A percentile compares a stretch with the other conserved stretches of the same genome.
phyloP scores from a whole-genome alignment of 2,113 vertebrate genomes.

The Solea senegalensis region DNA sequence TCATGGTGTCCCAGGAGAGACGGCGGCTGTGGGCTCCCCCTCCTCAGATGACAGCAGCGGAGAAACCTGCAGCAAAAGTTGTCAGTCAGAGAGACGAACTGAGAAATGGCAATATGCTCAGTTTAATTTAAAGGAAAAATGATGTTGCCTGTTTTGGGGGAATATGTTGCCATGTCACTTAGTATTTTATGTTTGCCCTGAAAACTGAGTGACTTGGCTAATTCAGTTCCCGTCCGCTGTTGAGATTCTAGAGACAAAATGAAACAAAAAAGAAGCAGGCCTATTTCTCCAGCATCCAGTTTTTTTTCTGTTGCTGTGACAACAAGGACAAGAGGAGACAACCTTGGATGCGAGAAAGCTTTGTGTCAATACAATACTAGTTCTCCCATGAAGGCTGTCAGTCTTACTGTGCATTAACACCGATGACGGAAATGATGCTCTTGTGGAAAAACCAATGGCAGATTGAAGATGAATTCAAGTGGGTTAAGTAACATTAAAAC shows the following conservation, averaged over 20 bases:
- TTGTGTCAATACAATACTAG: slow-evolving; percentile 63
- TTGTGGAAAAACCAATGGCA: slow-evolving; percentile 1
- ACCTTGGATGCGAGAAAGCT: slow-evolving; percentile 66
- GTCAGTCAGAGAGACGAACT: slow-evolving; percentile 36
- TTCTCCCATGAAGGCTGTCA: slow-evolving; percentile 39
- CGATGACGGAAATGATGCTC: slow-evolving; percentile 5
- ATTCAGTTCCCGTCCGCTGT: slow-evolving; percentile 1
- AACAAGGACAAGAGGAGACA: slow-evolving; percentile 68
- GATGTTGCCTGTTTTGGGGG: background rate
- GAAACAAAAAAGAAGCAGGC: slow-evolving; percentile 1
- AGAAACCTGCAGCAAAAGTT: slow-evolving; percentile 46
- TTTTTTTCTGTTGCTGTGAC: slow-evolving; percentile 75
- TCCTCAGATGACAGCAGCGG: slow-evolving; percentile 49
- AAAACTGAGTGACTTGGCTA: slow-evolving; percentile 33
- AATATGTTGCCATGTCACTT: background rate
- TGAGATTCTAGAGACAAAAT: slow-evolving; percentile 3
- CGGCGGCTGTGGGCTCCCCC: slow-evolving; percentile 58
- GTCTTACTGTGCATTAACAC: slow-evolving; percentile 31
- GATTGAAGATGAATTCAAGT: background rate
- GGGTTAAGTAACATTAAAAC: background rate
- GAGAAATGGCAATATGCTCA: background rate
- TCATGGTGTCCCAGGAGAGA: slow-evolving; percentile 56
- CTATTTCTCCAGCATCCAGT: slow-evolving; percentile 38
- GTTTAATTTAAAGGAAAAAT: background rate
- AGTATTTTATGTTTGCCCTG: slow-evolving; percentile 1